Base-by-base conservation (phyloP, 2,113 vertebrate genomes). In the Nettapus auritus region DNA sequence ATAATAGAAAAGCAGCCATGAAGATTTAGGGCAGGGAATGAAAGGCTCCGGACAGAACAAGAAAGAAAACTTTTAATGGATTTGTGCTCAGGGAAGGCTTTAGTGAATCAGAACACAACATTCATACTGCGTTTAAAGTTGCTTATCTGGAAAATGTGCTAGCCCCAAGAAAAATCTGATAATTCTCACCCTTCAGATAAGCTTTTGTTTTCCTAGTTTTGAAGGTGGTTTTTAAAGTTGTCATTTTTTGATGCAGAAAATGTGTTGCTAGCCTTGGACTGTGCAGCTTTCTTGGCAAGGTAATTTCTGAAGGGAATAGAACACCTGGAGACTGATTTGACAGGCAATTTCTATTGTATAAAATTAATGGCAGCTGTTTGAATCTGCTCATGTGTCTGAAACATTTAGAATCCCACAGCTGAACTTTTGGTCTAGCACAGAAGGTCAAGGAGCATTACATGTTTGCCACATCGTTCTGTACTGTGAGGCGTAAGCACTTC, bases 331-430 rank as follows among this genome's bases (percentile, higher is more conserved):
- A 79, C 38, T 62, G 40, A 86, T 81, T 60, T 87, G 80, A 90
- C 71, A 87, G 79, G n/a, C 17, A 81, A 6, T 48, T 94, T 95
- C 70, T 92, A 68, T 59, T 34, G 50, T 66, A 74, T 68, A 36
- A 93, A 93, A 89, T 89, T 75, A 94, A 73, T 73, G 55, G 71
- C 64, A 90, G 28, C 55, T 80, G 40, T 86, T 94, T 88, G 92
- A 94, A 93, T 79, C 31, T 77, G 29, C 46, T 92, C 48, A 33
- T 29, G 22, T 63, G 22, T 82, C 74, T 57, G 52, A 94, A 96
- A 92, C 76, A 31, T 40, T 76, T 76, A 69, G 96, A 94, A 88
- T 38, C 12, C 33, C 42, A 21, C 48, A 66, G 44, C 20, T 56
- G 50, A 88, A 40, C 77, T 82, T 95, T 88, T 91, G 23, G 76